These are phyloP conservation scores for Deroptyus accipitrinus DNA, from an alignment of 2,113 vertebrate genomes.

Conservation along the genomic window DNA sequence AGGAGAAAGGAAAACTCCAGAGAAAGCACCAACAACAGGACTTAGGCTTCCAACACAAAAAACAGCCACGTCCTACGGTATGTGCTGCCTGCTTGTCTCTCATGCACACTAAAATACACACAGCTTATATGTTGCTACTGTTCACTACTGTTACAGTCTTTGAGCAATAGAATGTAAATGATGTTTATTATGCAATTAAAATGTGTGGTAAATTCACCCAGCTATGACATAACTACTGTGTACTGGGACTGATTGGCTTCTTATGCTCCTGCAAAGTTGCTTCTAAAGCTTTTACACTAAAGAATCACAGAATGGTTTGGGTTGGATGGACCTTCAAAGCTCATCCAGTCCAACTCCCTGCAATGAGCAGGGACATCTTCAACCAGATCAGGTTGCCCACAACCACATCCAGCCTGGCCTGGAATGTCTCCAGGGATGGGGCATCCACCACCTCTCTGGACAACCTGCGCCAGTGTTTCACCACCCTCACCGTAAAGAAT, in stretches of 20 bases:
- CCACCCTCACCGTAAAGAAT: neutral
- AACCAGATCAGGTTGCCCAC: neutral
- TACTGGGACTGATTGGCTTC: neutral
- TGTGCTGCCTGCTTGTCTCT: fast-evolving
- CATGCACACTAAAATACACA: fast-evolving
- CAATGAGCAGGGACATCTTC: neutral
- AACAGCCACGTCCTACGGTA: neutral
- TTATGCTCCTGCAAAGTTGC: neutral
- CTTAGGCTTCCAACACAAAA: neutral
- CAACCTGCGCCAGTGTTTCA: neutral
- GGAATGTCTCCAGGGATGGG: neutral
- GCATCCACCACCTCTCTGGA: neutral
- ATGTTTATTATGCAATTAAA: neutral
- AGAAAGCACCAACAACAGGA: neutral
- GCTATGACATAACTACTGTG: neutral
- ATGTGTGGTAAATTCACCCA: neutral
- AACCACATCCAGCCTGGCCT: neutral
- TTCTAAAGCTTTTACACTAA: neutral
- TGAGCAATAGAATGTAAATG: neutral
- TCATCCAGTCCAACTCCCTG: neutral
- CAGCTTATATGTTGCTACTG: neutral
- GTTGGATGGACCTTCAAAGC: neutral
- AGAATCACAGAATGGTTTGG: neutral
- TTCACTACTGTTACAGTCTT: neutral
- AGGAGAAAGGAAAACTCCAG: neutral